Base-by-base conservation (phyloP, 2,113 vertebrate genomes). In the Lasiurus cinereus region DNA sequence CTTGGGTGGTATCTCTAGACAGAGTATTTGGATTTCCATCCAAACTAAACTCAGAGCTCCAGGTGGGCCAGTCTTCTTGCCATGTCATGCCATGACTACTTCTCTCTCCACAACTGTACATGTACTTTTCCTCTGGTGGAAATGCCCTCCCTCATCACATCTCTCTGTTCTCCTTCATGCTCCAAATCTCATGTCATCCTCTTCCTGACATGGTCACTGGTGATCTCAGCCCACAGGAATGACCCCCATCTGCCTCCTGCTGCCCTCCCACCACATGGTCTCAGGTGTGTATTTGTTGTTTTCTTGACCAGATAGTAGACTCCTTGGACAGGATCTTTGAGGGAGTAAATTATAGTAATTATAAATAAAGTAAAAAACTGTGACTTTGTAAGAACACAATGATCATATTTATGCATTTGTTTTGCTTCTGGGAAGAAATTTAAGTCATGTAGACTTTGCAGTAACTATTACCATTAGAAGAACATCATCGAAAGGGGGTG, bases 21-120 rank as follows among this genome's bases (percentile, higher is more conserved):
- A 69, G 74, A 78, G 36, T 33, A 13, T 54, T 80, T 77, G 76
- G 18, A 52, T 92, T 93, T 92, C 88, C 64, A 79, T 64, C 84
- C 94, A 89, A 94, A 72, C 15, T 84, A 52, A 90, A 54, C 78
- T 82, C 39, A 52, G 73, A 59, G 31, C 54, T 90, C 27, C 67
- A 79, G 84, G 88, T 88, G 92, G 43, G 48, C 52, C 46, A 5
- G 14, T 52, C 54, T 88, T 77, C 77, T 82, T 66, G 8, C 46
- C n/a, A 13, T 31, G 22, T 83, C 50, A 78, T 92, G 62, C 62
- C 80, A 70, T 2, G 11, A 80, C 93, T 69, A 70, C 46, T 93
- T 92, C 85, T 56, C 83, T 91, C 46, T 84, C 72, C 50, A 50
- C 50, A 83, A 90, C 91, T 96, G 84, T 36, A 29, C 43, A 8